Evolutionary conservation across 1,140 invertebrate species (phyloP), one percentile per base, ranked within the genome.

Genomic region (Drosophila quadrilineata): DNA sequence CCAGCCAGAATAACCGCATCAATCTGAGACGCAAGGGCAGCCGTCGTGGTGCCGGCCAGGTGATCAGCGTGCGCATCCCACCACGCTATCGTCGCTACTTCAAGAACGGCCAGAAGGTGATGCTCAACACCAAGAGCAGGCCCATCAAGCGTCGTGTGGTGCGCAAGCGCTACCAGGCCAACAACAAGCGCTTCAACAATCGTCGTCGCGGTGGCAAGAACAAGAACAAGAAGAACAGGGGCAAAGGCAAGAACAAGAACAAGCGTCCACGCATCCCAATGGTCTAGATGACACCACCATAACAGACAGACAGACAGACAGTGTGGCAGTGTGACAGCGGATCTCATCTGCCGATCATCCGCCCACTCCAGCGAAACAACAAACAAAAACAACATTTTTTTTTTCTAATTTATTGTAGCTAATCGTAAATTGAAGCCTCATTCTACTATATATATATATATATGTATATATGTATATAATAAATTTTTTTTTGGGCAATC

Each of bases 61-160:
- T 72, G 49, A 73, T 88, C 31, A 80, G 75, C 19, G 87, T 88
- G 0, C 71, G 87, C 3, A 80, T 88, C 3, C 87, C 87, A 3
- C 67, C 82, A 0, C 68, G 76, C 2, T 88, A 88, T 17, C 69
- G 87, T n/a, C 69, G 79, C 46, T 88, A 88, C 46, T 88, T 88
- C 72, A 87, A 88, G 67, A 88, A 87, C 35, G 87, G 87, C 10
- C 87, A 88, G 53, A 84, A 74, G 43, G 87, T 88, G 14, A 85
- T 88, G 77, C 62, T 88, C 10, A 88, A 88, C 35, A 80, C 82
- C 8, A 69, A 67, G 36, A 63, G 49, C 3, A 66, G 86, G 8
- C 71, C 71, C 3, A 33, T 9, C 24, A 87, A 69, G 69, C 80
- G 86, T 19, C 87, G 87, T 9, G 77, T 80, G 0, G 40, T 88